These are phyloP conservation scores for Spea multiplicata DNA, from an alignment of 2,113 vertebrate genomes.

Conservation along the genomic window DNA sequence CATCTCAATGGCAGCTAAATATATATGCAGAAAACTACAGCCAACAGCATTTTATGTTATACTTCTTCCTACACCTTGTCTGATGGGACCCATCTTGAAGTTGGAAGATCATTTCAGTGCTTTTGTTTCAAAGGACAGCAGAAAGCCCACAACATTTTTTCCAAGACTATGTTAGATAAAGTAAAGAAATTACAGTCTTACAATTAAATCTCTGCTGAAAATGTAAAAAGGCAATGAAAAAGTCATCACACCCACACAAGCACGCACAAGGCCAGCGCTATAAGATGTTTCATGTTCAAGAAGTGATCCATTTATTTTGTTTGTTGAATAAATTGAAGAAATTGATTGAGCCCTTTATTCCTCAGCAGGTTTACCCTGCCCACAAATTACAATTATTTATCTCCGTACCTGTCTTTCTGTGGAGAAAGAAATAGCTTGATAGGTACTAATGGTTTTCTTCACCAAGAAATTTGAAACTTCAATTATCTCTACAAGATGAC, in stretches of 20 bases:
- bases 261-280: constrained; percentile 5
- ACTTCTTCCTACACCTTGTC: too few species aligned
- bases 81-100: too few species aligned
- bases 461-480: constrained; percentile 30
- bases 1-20: too few species aligned
- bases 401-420: constrained; percentile 43
- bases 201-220: constrained; percentile 3
- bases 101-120: too few species aligned
- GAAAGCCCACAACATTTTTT: background rate
- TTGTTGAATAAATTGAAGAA: constrained; percentile 44
- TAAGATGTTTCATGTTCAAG: constrained; percentile 27
- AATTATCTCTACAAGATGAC: background rate
- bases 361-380: constrained; percentile 43
- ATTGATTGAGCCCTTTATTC: constrained; percentile 48
- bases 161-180: constrained; percentile 6
- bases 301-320: constrained; percentile 36
- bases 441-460: constrained; percentile 44
- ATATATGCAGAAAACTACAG: too few species aligned
- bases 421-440: constrained; percentile 39
- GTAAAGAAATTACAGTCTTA: constrained; percentile 3
- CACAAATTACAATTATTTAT: constrained; percentile 50
- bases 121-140: too few species aligned
- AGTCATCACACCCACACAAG: constrained; percentile 4
- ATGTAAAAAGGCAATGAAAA: constrained; percentile 3
- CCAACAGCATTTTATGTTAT: too few species aligned